Percentiles rank a stretch among this genome's conserved stretches.
Evolutionary conservation across 2,113 vertebrate genomes (phyloP).

Genomic region (Saiga tatarica): DNA sequence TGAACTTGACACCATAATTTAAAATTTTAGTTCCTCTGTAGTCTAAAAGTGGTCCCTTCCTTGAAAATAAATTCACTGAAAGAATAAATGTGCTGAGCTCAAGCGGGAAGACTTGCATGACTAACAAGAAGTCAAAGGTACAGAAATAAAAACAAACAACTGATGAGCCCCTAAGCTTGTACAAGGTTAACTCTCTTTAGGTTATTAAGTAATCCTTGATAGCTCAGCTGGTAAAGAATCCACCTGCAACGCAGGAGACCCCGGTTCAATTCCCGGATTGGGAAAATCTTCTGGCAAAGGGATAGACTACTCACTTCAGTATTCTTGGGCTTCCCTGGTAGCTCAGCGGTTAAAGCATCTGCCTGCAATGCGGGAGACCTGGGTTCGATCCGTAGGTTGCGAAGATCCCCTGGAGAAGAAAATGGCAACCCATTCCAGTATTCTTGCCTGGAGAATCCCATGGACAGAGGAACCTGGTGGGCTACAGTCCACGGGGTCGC

Average conservation of each 20-base stretch:
- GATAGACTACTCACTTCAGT: not conserved
- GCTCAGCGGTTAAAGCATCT: not conserved
- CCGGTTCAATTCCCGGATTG: not conserved
- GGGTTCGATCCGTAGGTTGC: fast-evolving
- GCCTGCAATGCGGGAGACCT: not conserved
- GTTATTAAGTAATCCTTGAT: not conserved
- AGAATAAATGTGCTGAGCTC: not conserved
- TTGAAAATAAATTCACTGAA: not conserved
- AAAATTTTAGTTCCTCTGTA: not conserved
- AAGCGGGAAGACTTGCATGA: not conserved
- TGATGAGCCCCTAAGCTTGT: not conserved
- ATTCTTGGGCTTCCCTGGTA: not conserved
- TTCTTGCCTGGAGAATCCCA: not conserved
- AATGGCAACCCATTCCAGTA: not conserved
- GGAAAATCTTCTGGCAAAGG: not conserved
- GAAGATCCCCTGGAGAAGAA: not conserved
- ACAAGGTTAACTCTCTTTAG: not conserved
- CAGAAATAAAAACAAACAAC: not conserved
- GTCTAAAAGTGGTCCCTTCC: not conserved
- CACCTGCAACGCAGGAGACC: not conserved
- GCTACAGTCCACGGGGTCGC: not conserved
- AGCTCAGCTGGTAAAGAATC: not conserved
- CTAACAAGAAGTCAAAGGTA: not conserved
- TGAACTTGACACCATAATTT: not conserved
- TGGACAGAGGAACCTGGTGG: not conserved